Percentiles rank a stretch among this genome's conserved stretches.
Evolutionary conservation across 2,797 vertebrate genomes (phyloP).

Genomic region (Ptychadena robeensis): DNA sequence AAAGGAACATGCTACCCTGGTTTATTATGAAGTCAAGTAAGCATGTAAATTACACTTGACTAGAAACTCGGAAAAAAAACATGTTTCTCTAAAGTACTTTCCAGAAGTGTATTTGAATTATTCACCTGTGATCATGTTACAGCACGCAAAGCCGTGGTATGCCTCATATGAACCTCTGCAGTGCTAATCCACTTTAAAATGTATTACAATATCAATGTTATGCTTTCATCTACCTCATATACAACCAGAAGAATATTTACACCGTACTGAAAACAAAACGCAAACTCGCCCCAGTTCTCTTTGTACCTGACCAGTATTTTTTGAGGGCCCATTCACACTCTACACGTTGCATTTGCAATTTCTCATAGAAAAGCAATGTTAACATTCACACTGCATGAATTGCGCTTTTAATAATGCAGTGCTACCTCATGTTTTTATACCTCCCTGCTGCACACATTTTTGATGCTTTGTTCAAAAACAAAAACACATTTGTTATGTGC

Average conservation of each 20-base stretch:
- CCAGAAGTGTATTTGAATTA: constrained; percentile 51
- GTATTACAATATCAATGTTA: neutral
- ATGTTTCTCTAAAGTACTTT: constrained; percentile 45
- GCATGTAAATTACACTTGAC: constrained; percentile 45
- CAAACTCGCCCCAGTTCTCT: too few species aligned
- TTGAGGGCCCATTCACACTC: too few species aligned
- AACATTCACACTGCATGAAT: too few species aligned
- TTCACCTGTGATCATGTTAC: constrained; percentile 44
- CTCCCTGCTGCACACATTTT: too few species aligned
- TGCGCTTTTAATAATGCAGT: too few species aligned
- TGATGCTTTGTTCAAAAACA: too few species aligned
- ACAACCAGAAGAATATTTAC: neutral
- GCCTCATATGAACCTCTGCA: constrained; percentile 22
- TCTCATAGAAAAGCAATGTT: too few species aligned
- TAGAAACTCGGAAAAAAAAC: constrained; percentile 41
- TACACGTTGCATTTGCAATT: too few species aligned
- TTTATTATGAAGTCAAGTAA: constrained; percentile 37
- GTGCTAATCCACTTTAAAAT: constrained; percentile 24
- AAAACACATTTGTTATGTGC: too few species aligned
- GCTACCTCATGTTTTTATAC: too few species aligned
- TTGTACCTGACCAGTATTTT: too few species aligned
- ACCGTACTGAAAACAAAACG: too few species aligned
- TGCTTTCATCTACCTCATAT: neutral
- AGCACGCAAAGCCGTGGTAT: constrained; percentile 12
- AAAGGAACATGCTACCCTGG: constrained; percentile 26